Conservation (phyloP, 2,888 invertebrate genomes). For the Trachelus iudaicus region DNA sequence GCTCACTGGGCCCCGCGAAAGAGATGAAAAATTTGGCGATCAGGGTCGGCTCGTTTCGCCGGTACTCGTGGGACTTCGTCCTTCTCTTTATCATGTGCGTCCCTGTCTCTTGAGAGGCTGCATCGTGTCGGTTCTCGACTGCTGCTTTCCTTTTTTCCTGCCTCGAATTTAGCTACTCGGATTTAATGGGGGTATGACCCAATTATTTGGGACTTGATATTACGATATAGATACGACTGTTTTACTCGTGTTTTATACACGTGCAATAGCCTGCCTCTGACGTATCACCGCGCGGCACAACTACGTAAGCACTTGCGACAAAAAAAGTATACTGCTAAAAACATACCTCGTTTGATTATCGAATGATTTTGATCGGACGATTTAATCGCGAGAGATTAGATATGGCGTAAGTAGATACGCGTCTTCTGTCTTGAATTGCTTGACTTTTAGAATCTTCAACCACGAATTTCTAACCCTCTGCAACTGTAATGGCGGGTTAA, state of each 20-base stretch:
- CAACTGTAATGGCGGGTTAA: background rate
- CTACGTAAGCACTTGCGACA: background rate
- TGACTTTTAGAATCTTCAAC: background rate
- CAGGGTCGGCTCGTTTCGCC: conserved; percentile 33
- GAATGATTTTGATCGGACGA: background rate
- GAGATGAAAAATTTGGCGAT: conserved; percentile 49
- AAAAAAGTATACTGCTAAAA: background rate
- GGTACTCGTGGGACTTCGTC: background rate
- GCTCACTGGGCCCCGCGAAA: conserved; percentile 44
- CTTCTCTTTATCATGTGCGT: background rate
- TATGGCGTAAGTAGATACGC: background rate
- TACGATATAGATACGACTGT: background rate
- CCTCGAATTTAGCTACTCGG: background rate
- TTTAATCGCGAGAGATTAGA: background rate
- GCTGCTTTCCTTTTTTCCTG: background rate
- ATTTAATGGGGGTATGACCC: background rate
- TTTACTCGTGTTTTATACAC: background rate
- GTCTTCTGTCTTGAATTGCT: background rate
- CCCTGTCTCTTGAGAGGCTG: background rate
- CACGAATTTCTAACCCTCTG: background rate
- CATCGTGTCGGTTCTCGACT: background rate
- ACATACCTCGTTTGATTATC: background rate
- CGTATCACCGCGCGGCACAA: background rate
- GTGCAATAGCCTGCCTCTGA: background rate
- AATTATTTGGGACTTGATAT: background rate